phyloP scores from a whole-genome alignment of 2,888 invertebrate species.

The Caenorhabditis angaria region DNA sequence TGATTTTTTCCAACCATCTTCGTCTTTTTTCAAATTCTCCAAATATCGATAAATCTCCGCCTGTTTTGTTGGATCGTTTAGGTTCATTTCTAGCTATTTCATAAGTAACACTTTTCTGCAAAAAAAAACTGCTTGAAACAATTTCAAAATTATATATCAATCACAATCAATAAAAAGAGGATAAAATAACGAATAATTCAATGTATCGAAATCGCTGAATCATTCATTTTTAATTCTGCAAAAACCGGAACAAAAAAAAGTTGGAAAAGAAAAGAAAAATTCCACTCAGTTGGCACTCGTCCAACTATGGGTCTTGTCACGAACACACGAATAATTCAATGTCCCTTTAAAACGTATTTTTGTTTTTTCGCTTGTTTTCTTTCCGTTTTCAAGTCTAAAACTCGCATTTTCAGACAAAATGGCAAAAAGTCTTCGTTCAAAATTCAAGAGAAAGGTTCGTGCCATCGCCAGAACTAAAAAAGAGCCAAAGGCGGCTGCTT shows the following conservation, averaged over 20 bases:
- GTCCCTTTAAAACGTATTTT: slow-evolving; percentile 33
- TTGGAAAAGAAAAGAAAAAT: not conserved
- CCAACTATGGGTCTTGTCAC: slow-evolving; percentile 37
- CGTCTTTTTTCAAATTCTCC: slow-evolving; percentile 55
- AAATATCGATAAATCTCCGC: slow-evolving; percentile 49
- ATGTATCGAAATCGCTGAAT: not conserved
- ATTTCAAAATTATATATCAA: not conserved
- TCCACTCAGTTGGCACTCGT: slow-evolving; percentile 8
- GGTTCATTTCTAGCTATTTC: not conserved
- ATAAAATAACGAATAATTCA: too few relatives aligned
- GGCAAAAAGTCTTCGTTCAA: slow-evolving; percentile 61
- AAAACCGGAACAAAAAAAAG: not conserved
- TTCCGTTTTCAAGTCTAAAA: slow-evolving; percentile 4
- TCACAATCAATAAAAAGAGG: too few relatives aligned
- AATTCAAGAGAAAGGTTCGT: slow-evolving; percentile 59
- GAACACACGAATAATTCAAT: slow-evolving; percentile 16
- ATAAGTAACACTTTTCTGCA: not conserved
- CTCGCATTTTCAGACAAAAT: slow-evolving; percentile 26
- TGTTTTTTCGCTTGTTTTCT: slow-evolving; percentile 3
- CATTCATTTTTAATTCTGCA: not conserved
- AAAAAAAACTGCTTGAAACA: slow-evolving; percentile 7
- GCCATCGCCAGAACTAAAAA: slow-evolving; percentile 55
- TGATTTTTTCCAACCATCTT: slow-evolving; percentile 53
- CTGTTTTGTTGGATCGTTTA: slow-evolving; percentile 47
- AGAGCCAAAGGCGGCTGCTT: slow-evolving; percentile 49